Base-by-base conservation (phyloP, 2,888 invertebrate genomes). In the Melanostoma scalare region DNA sequence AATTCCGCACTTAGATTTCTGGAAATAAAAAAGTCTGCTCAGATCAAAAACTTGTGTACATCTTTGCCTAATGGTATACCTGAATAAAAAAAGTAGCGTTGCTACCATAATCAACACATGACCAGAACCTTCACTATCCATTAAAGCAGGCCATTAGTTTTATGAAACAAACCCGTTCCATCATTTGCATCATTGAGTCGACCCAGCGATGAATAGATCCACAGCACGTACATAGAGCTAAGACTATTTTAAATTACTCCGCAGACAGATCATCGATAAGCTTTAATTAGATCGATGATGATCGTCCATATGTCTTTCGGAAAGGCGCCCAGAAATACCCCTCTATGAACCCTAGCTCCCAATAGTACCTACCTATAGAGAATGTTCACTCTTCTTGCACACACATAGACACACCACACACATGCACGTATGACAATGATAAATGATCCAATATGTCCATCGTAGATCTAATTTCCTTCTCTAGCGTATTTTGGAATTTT, bases 231-330 rank as follows among this genome's bases (percentile, higher is more conserved):
- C 20, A 20, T 20, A 20, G 20, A 0, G 20, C 20, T 20, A 20
- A 20, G 20, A 20, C 20, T 20, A 20, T 73, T 77, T 78, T 42
- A 50, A 82, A 78, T 68, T 72, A 67, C 77, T 68, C 55, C 6
- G 10, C 40, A 60, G 72, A 77, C 63, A 78, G 82, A 82, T 78
- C 78, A 73, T 73, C 82, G 82, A 82, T 78, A 69, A 73, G 77
- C 77, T 78, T 73, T 73, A 82, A 82, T 82, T 82, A 78, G 82
- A 82, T 82, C 82, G 77, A 78, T 82, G 81, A 77, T 78, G 73
- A 73, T 73, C 72, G 48, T 20, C 53, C 36, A 38, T 60, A 72
- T 58, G 73, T 60, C 78, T 72, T 53, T 67, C 60, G 58, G 53
- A 60, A 53, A 61, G 78, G 78, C 76, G 61, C 65, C 78, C 78